Base-by-base conservation (phyloP, 2,113 vertebrate species). In the Cavia porcellus region DNA sequence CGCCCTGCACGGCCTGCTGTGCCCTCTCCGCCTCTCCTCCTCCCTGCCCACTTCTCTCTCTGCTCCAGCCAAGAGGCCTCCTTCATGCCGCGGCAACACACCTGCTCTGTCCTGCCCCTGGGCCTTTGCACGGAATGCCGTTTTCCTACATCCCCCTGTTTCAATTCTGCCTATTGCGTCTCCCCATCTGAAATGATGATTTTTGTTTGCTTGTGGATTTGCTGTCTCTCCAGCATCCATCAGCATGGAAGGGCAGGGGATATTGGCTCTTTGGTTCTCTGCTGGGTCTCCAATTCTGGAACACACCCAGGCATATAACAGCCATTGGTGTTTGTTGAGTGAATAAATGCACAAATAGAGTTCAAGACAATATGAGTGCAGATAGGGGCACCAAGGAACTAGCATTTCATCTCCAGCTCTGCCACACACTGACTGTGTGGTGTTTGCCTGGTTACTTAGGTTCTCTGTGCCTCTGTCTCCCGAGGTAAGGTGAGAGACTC, bases 1-100 rank as follows among this genome's bases (percentile, higher is more conserved):
- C 17, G 10, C 38, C 52, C 74, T 17, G 13, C 50, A 7, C 0
- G 0, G 13, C 35, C 62, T 2, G 10, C 74, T 42, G 11, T 2
- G 45, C 74, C 24, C 28, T n/a, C 5, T 13, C 17, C 0, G 1
- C 45, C 57, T 35, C 35, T 1, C 3, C 9, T 62, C 7, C 52
- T 19, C 59, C n/a, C 17, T 17, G 3, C 79, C 38, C 10, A 4
- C 42, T 47, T n/a, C 38, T n/a, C 38, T 52, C 38, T n/a, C 57
- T 30, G 30, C 32, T 52, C 11, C 61, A 19, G 70, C 70, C 81
- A 35, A 50, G 42, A 0, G 0, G 74, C 24, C 42, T 75, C 14
- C 75, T 79, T 14, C 3, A 15, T 35, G 28, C 30, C 4, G 7
- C 75, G 32, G 24, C 74, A 45, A 14, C 28, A 32, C 10, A 8